phyloP scores from a whole-genome alignment of 2,797 vertebrate genomes.

The Apodemus agrarius region DNA sequence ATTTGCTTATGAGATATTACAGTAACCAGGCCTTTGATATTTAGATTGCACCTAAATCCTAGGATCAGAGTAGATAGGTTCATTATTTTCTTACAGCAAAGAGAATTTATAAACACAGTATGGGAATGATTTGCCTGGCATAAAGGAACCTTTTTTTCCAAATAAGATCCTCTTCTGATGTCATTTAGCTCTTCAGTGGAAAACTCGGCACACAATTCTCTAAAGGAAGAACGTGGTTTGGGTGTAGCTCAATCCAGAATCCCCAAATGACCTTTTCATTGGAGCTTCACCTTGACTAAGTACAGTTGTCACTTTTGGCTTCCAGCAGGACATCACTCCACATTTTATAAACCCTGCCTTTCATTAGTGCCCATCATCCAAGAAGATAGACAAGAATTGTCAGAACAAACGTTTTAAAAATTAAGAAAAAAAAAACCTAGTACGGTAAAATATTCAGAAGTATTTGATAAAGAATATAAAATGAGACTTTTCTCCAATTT shows the following conservation, averaged over 20 bases:
- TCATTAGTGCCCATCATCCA: conserved; percentile 30
- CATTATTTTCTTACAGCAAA: not conserved
- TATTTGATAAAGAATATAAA: not conserved
- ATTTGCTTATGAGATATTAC: conserved; percentile 15
- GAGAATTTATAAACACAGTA: not conserved
- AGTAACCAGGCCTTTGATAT: conserved; percentile 26
- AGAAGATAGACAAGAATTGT: conserved; percentile 17
- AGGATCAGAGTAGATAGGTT: not conserved
- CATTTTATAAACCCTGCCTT: not conserved
- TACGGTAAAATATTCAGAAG: not conserved
- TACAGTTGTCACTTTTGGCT: not conserved
- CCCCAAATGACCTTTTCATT: not conserved
- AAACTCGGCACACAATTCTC: not conserved
- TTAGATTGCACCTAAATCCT: not conserved
- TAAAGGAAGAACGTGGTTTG: not conserved
- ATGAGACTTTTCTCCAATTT: not conserved
- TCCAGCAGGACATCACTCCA: not conserved
- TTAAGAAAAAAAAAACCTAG: not conserved
- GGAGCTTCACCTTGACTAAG: not conserved
- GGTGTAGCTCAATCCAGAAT: not conserved
- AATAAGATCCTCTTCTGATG: not conserved
- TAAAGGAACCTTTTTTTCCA: not conserved
- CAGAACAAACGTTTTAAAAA: conserved; percentile 5
- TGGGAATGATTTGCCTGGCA: not conserved
- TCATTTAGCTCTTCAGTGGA: not conserved